phyloP scores from a whole-genome alignment of 2,888 invertebrate genomes.

The Eueremaeus valkanovi region DNA sequence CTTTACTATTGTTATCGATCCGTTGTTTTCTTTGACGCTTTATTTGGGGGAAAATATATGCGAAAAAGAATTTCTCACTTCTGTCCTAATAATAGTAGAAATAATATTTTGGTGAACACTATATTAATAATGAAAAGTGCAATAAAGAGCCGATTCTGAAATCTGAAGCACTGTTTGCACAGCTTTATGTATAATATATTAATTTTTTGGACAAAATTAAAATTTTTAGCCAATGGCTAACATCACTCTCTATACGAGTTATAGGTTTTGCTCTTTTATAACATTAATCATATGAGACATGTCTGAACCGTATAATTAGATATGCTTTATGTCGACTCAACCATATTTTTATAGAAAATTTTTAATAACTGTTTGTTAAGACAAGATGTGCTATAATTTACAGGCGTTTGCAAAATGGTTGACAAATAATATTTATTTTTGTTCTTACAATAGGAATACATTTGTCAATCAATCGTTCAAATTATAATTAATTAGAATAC shows the following conservation, averaged over 20 bases:
- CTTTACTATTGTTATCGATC: background rate
- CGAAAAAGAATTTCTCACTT: background rate
- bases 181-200: background rate
- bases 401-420: background rate
- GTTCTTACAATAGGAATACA: background rate
- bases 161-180: background rate
- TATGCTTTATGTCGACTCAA: background rate
- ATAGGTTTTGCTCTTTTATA: background rate
- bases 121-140: background rate
- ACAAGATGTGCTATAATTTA: background rate
- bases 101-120: background rate
- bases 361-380: too few species aligned
- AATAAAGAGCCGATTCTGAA: background rate
- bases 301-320: background rate
- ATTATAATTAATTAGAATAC: too few species aligned
- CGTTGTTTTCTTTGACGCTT: background rate
- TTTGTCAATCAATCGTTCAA: too few species aligned
- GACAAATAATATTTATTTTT: too few species aligned
- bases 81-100: background rate
- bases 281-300: conserved; percentile 8
- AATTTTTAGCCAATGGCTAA: background rate
- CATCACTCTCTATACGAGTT: background rate
- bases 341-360: background rate
- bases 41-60: background rate
- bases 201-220: background rate